Evolutionary conservation across 2,888 invertebrate species (phyloP), one percentile per base, ranked within the genome.

Genomic region (Drosophila fulvimacula): DNA sequence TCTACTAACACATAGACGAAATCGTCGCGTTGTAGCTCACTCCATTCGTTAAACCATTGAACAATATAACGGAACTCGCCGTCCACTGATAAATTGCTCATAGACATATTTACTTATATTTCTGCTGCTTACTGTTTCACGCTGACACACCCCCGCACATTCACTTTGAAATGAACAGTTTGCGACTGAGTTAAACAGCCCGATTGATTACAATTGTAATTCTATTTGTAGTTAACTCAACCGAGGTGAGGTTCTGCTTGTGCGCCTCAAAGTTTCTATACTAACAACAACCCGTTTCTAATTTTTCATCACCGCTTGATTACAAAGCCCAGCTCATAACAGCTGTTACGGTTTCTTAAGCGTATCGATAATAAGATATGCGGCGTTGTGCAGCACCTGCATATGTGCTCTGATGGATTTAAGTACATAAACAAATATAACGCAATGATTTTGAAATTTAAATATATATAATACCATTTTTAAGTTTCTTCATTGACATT

Each of bases 11-110:
- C 94, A 0, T 96, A 95, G 69, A 97, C 91, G 92, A 97, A 97
- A 91, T 97, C 97, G 68, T 95, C 95, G 63, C 96, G 94, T 91
- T 97, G 97, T 91, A 97, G 94, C 90, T 97, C 97, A 90, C 97
- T 97, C 95, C 97, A 97, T 92, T 97, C 97, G 88, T 95, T 94
- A 90, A 97, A 97, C 97, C 97, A 97, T 90, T 96, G 96, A 64
- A 96, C 93, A 77, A 97, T 93, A 91, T 97, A 97, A 61, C 96
- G 94, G 84, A 97, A 93, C 92, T 97, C 97, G 4, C 95, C 95
- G 89, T 96, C 96, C 38, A 95, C 92, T 4, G 94, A 94, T 83
- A 95, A 91, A 60, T 94, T 94, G 72, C 93, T 93, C 66, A 93
- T 93, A 36, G 94, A 94, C 94, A 94, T 94, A 30, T 63, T 79